Percentiles rank a stretch among this genome's conserved stretches.
Evolutionary conservation across 2,888 invertebrate genomes (phyloP).

Genomic region (Mystacides longicornis): DNA sequence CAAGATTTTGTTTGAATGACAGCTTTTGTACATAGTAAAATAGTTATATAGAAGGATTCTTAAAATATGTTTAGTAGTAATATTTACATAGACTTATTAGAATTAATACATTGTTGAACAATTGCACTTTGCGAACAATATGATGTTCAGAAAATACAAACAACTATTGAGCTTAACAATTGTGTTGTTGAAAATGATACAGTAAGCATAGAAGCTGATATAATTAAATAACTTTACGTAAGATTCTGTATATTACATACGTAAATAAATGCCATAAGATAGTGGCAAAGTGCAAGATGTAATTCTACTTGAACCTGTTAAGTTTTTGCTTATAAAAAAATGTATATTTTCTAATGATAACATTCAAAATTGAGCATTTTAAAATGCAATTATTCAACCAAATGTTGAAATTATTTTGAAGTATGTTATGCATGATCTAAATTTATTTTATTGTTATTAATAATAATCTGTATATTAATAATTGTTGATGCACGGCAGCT

Average conservation of each 20-base stretch:
- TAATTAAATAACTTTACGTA: conserved; percentile 1
- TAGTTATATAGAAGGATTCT: conserved; percentile 17
- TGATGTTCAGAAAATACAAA: not conserved
- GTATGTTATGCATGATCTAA: not conserved
- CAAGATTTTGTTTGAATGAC: conserved; percentile 17
- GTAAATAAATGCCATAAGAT: conserved; percentile 8
- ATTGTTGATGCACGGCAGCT: conserved; percentile 5
- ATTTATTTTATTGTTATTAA: not conserved
- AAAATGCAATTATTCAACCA: conserved; percentile 5
- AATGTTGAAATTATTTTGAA: not conserved
- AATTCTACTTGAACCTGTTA: conserved; percentile 16
- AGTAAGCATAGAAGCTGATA: not conserved
- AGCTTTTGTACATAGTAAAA: conserved; percentile 22
- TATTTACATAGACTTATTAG: conserved; percentile 19
- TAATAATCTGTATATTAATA: not conserved
- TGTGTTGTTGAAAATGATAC: not conserved
- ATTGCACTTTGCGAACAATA: conserved; percentile 18
- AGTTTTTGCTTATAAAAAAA: conserved; percentile 16
- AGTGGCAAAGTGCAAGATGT: conserved; percentile 17
- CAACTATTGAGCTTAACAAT: conserved; percentile 2
- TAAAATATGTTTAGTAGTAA: conserved; percentile 19
- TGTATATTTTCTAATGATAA: conserved; percentile 14
- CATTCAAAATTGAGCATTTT: conserved; percentile 11
- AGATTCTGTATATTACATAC: no score
- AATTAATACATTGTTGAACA: conserved; percentile 19